These are phyloP conservation scores for Zaprionus bogoriensis DNA, from an alignment of 2,888 invertebrate species.

Conservation along the genomic window DNA sequence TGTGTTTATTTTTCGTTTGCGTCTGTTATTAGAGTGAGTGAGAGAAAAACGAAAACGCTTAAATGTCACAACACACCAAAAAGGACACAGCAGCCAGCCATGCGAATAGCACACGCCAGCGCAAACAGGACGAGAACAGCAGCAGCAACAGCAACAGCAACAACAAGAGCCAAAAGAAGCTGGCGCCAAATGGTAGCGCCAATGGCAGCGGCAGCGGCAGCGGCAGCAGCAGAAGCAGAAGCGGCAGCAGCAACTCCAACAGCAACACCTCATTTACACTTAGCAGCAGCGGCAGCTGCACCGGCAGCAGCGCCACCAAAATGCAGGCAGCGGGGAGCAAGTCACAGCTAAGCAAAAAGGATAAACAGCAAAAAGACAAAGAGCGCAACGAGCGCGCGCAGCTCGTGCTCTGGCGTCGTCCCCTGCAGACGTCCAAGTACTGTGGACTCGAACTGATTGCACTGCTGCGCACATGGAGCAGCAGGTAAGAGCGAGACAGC, in stretches of 20 bases:
- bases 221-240: constrained; percentile 18
- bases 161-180: constrained; percentile 57
- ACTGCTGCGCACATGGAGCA: constrained; percentile 85
- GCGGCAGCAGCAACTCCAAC: constrained; percentile 5
- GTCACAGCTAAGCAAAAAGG: constrained; percentile 64
- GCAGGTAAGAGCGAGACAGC: constrained; percentile 84
- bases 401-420: constrained; percentile 92
- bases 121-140: constrained; percentile 50
- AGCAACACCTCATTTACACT: constrained; percentile 32
- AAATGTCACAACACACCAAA: constrained; percentile 80
- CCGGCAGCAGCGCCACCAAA: constrained; percentile 31
- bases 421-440: constrained; percentile 90
- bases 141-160: constrained; percentile 45
- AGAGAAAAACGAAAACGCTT: constrained; percentile 37
- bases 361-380: constrained; percentile 81
- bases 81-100: constrained; percentile 58
- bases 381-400: constrained; percentile 85
- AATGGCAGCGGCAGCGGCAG: constrained; percentile 26
- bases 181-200: constrained; percentile 47
- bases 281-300: constrained; percentile 4
- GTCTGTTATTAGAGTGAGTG: constrained; percentile 13
- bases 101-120: constrained; percentile 52
- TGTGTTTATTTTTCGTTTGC: constrained; percentile 6
- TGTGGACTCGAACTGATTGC: constrained; percentile 89
- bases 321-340: constrained; percentile 26